These are phyloP conservation scores for Spodoptera littoralis DNA, from an alignment of 2,888 invertebrate species.

Conservation along the genomic window DNA sequence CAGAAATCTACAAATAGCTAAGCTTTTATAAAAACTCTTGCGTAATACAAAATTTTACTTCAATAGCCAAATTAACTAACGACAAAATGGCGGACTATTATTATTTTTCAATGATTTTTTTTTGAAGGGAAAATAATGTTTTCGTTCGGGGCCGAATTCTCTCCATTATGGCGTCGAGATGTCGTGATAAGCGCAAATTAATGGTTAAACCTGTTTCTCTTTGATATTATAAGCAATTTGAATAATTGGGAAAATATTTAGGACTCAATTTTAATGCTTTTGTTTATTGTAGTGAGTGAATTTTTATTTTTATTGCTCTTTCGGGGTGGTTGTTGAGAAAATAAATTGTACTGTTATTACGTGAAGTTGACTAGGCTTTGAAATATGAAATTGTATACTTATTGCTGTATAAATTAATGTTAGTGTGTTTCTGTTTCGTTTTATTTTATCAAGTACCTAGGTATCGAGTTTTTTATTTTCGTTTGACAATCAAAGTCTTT, in stretches of 20 bases:
- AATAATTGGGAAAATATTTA: constrained; percentile 39
- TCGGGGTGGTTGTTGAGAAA: background rate
- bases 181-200: constrained; percentile 35
- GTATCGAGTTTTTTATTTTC: too few relatives aligned
- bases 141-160: constrained; percentile 22
- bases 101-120: constrained; percentile 34
- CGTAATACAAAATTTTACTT: constrained; percentile 38
- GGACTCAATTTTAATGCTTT: constrained; percentile 10
- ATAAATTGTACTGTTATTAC: too few relatives aligned
- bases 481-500: too few relatives aligned
- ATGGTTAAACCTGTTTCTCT: constrained; percentile 31
- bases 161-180: constrained; percentile 20
- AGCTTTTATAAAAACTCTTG: constrained; percentile 15
- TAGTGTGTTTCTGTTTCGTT: too few relatives aligned
- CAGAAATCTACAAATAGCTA: constrained; percentile 43
- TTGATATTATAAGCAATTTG: constrained; percentile 35
- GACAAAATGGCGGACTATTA: constrained; percentile 16
- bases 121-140: constrained; percentile 21
- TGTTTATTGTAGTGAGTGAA: constrained; percentile 33
- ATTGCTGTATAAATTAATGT: too few relatives aligned
- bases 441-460: too few relatives aligned
- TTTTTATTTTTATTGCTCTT: constrained; percentile 24
- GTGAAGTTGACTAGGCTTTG: too few relatives aligned
- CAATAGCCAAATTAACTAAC: constrained; percentile 30
- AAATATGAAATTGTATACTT: too few relatives aligned